A percentile compares a stretch with the other conserved stretches of the same genome.
phyloP scores from a whole-genome alignment of 2,797 vertebrate species.

The Chaetodon trifasciatus region DNA sequence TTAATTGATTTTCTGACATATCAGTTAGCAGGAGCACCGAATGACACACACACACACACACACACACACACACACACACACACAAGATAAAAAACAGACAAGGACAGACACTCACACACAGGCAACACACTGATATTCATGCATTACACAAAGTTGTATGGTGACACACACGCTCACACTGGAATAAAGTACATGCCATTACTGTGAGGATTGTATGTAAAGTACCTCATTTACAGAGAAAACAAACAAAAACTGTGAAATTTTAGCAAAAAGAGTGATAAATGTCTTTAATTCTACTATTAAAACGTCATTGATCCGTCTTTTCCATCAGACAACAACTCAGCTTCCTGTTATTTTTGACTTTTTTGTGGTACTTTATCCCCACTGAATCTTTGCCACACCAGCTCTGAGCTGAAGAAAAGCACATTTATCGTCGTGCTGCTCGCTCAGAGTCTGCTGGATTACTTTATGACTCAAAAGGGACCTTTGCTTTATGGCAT shows the following conservation, averaged over 20 bases:
- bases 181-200: too few relatives aligned
- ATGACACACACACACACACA: constrained; percentile 77
- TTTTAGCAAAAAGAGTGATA: not conserved
- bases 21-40: constrained; percentile 91
- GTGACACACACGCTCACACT: not conserved
- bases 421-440: not conserved
- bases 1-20: constrained; percentile 99
- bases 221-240: not conserved
- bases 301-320: not conserved
- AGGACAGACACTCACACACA: not conserved
- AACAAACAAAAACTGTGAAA: too few relatives aligned
- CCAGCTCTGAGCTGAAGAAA: not conserved
- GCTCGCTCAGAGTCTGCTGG: not conserved
- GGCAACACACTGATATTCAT: not conserved
- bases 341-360: too few relatives aligned
- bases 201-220: too few relatives aligned
- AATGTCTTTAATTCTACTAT: not conserved
- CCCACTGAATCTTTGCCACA: not conserved
- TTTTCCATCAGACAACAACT: not conserved
- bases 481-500: constrained; percentile 2
- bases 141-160: not conserved
- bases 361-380: not conserved
- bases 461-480: constrained; percentile 21
- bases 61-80: constrained; percentile 38
- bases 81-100: constrained; percentile 13